Conservation (phyloP, 2,888 invertebrate genomes). For the Archaeoteleia sp. region DNA sequence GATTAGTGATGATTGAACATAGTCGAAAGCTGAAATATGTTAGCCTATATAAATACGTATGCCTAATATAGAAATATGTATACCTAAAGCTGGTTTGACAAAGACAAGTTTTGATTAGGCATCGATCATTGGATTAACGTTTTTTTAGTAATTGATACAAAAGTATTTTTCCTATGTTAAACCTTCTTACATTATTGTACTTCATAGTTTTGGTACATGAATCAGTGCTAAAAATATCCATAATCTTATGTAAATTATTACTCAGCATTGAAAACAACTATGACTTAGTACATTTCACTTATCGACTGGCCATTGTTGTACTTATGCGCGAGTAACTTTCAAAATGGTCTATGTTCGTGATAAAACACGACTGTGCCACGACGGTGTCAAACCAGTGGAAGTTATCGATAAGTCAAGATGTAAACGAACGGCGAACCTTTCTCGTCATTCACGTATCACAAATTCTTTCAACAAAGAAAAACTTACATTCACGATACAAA, state of each 20-base stretch:
- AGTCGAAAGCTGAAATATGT: no score
- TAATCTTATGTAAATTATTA: constrained; percentile 32
- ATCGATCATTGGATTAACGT: no score
- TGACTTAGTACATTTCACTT: constrained; percentile 7
- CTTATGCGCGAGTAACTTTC: constrained; percentile 28
- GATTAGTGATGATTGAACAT: no score
- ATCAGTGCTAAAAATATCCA: neutral
- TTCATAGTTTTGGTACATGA: constrained; percentile 12
- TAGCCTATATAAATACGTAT: no score
- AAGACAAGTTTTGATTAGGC: no score
- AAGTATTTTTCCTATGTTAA: no score
- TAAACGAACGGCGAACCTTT: constrained; percentile 31
- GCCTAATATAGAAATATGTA: no score
- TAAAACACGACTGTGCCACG: constrained; percentile 39
- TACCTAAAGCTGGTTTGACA: no score
- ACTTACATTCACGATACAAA: neutral
- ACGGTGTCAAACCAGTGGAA: constrained; percentile 6
- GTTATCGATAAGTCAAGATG: constrained; percentile 44
- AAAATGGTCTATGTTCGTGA: constrained; percentile 38
- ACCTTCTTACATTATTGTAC: no score
- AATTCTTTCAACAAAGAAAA: constrained; percentile 14
- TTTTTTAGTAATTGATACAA: no score
- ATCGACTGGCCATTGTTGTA: constrained; percentile 37
- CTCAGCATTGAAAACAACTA: constrained; percentile 19
- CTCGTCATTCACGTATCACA: constrained; percentile 28